Percentiles rank a stretch among this genome's conserved stretches.
Evolutionary conservation across 2,113 vertebrate species (phyloP).

Genomic region (Porphyrio hochstetteri): DNA sequence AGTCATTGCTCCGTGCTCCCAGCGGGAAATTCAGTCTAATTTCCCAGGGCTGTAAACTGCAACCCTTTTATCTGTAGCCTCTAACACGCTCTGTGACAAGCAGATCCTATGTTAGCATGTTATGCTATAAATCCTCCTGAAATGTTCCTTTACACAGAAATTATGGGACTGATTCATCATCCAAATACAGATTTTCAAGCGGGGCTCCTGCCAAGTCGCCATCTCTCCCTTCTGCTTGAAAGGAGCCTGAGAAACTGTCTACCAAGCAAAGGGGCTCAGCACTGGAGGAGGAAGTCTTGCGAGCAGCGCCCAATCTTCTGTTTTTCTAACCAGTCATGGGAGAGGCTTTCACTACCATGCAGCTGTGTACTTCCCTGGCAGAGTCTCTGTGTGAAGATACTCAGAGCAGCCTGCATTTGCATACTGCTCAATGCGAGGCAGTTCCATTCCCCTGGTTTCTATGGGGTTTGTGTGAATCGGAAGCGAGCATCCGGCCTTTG

Average conservation of each 20-base stretch:
- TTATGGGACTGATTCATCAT: background rate
- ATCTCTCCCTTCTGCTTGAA: constrained; percentile 16
- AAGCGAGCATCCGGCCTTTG: background rate
- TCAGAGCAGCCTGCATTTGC: background rate
- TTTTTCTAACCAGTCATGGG: background rate
- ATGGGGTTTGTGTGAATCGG: accelerated
- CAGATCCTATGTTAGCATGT: background rate
- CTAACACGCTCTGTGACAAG: background rate
- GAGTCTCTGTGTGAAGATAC: accelerated
- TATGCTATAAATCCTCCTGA: background rate
- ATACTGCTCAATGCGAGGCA: accelerated
- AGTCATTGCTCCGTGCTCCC: background rate
- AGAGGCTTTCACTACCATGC: background rate
- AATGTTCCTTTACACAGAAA: constrained; percentile 4
- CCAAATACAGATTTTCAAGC: background rate
- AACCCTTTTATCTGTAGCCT: constrained; percentile 18
- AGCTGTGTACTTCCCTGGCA: background rate
- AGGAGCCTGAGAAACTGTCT: background rate
- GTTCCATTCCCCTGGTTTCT: background rate
- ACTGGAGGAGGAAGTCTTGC: background rate
- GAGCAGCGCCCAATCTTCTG: background rate
- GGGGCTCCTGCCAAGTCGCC: constrained; percentile 17
- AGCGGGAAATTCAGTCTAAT: background rate
- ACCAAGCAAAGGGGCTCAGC: background rate
- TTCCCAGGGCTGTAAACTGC: constrained; percentile 25